Evolutionary conservation across 2,113 vertebrate species (phyloP).

Genomic region (Caranx melampygus): DNA sequence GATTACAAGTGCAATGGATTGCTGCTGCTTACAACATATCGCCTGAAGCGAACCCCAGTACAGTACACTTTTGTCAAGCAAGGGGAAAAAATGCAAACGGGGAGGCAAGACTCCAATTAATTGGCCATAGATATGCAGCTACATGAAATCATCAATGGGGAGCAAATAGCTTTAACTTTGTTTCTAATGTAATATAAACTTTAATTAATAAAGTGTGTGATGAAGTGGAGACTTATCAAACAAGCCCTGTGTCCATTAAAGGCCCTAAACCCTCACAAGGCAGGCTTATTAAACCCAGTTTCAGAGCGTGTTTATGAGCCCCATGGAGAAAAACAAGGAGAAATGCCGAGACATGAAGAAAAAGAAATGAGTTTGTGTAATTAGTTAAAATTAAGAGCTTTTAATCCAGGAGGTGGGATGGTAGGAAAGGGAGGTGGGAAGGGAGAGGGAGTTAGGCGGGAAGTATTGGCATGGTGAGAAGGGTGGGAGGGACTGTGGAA

Average conservation of each 20-base stretch:
- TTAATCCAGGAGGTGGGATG: constrained; percentile 80
- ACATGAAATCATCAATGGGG: constrained; percentile 83
- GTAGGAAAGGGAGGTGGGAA: constrained; percentile 37
- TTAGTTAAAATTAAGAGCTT: constrained; percentile 86
- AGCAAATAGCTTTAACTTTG: constrained; percentile 86
- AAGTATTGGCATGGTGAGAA: constrained; percentile 68
- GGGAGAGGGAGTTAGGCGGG: constrained; percentile 46
- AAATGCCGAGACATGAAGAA: constrained; percentile 83
- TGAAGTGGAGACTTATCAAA: constrained; percentile 88
- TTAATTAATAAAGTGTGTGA: constrained; percentile 87
- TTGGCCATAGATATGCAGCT: constrained; percentile 82
- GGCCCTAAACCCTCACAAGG: constrained; percentile 80
- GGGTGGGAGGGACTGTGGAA: constrained; percentile 71
- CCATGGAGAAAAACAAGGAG: constrained; percentile 75
- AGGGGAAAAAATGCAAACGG: constrained; percentile 70
- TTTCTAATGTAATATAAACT: constrained; percentile 85
- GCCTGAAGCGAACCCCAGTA: constrained; percentile 55
- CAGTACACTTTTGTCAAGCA: constrained; percentile 73
- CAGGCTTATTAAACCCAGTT: constrained; percentile 82
- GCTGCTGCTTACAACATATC: constrained; percentile 52
- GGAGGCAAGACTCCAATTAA: constrained; percentile 79
- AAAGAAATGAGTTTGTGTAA: constrained; percentile 85
- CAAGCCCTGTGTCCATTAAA: constrained; percentile 85
- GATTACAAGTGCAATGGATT: constrained; percentile 45
- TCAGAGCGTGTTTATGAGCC: constrained; percentile 82